A percentile compares a stretch with the other conserved stretches of the same genome.
phyloP scores from a whole-genome alignment of 2,888 invertebrate genomes.

The Cheilosia urbana region DNA sequence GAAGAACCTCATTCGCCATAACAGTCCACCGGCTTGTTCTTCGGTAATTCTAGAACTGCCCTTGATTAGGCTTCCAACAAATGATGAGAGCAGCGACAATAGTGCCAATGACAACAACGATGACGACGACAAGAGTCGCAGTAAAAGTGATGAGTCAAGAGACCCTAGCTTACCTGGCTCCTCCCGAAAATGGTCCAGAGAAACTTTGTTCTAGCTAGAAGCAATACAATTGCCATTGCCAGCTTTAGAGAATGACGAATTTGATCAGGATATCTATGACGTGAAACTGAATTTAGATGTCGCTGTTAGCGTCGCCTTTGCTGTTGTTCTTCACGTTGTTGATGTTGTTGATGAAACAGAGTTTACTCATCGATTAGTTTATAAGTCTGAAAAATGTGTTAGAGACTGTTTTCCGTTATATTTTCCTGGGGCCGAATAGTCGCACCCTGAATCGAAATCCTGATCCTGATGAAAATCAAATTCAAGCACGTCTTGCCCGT shows the following conservation, averaged over 20 bases:
- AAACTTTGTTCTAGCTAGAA: conserved; percentile 90
- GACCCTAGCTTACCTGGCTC: conserved; percentile 83
- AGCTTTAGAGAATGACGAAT: conserved; percentile 46
- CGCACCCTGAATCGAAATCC: conserved; percentile 8
- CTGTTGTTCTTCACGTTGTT: conserved; percentile 71
- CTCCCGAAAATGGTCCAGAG: conserved; percentile 87
- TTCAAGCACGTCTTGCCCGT: too few species aligned
- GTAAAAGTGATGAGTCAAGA: conserved; percentile 78
- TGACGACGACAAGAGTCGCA: conserved; percentile 76
- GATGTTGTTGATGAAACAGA: conserved; percentile 72
- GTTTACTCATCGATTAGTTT: conserved; percentile 74
- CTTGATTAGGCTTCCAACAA: conserved; percentile 82
- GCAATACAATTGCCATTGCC: conserved; percentile 37
- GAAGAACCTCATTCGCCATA: conserved; percentile 81
- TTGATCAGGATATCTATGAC: conserved; percentile 27
- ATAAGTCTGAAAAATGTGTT: conserved; percentile 71
- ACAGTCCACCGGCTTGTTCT: conserved; percentile 77
- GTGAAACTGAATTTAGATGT: conserved; percentile 44
- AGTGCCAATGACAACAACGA: conserved; percentile 73
- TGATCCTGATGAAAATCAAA: not conserved
- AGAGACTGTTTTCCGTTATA: conserved; percentile 70
- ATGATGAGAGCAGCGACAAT: conserved; percentile 77
- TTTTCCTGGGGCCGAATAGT: conserved; percentile 26
- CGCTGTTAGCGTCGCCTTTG: conserved; percentile 46
- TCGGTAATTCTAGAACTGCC: conserved; percentile 83